These are phyloP conservation scores for Stenotaenia linearis DNA, from an alignment of 2,888 invertebrate genomes.

Conservation along the genomic window DNA sequence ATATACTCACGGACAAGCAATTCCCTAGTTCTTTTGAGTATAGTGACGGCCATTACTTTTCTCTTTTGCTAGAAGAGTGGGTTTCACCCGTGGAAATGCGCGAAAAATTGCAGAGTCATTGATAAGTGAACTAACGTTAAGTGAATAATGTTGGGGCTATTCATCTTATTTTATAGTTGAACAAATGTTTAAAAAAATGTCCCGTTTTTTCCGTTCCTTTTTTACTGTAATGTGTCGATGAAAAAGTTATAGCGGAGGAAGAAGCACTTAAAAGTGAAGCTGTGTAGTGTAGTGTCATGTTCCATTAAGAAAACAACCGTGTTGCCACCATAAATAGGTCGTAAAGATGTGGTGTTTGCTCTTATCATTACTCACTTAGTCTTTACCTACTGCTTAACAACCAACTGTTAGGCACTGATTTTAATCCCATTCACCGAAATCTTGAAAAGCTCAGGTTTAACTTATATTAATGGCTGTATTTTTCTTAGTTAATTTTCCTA, in stretches of 20 bases:
- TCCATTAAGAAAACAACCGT: constrained; percentile 26
- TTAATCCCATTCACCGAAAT: constrained; percentile 8
- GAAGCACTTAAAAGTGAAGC: constrained; percentile 20
- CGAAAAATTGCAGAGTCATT: constrained; percentile 34
- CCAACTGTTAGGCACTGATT: background rate
- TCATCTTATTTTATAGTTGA: constrained; percentile 24
- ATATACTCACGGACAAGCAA: background rate
- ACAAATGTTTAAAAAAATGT: background rate
- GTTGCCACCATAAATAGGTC: constrained; percentile 24
- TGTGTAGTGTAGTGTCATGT: constrained; percentile 26
- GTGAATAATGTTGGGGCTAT: constrained; percentile 21
- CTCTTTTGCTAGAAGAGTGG: constrained; percentile 10
- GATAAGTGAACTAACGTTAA: constrained; percentile 27
- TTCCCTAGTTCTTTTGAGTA: background rate
- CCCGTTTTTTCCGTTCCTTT: background rate
- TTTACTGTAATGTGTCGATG: background rate
- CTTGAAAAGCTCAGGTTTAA: background rate
- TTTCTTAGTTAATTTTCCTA: background rate
- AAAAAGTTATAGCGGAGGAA: constrained; percentile 14
- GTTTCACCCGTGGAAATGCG: constrained; percentile 29
- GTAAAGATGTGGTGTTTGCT: constrained; percentile 24
- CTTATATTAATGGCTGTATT: background rate
- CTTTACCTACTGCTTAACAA: background rate
- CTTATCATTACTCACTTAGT: constrained; percentile 26
- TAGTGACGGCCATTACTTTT: constrained; percentile 10